phyloP scores from a whole-genome alignment of 2,888 invertebrate species.

The Pterostichus madidus region DNA sequence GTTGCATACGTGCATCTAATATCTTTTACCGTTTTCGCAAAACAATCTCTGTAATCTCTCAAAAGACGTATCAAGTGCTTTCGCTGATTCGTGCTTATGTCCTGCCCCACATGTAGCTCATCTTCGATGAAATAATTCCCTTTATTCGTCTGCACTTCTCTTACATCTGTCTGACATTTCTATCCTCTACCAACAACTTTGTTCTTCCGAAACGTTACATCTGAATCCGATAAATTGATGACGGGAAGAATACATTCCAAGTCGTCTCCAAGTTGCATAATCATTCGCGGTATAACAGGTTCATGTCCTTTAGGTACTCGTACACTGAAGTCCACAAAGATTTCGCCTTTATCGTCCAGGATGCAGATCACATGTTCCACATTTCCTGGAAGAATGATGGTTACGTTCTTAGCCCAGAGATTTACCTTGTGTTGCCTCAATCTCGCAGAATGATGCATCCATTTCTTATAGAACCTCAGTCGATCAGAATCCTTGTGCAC shows the following conservation, averaged over 20 bases:
- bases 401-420: too few species aligned
- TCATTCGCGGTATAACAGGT: constrained; percentile 7
- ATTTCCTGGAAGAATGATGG: constrained; percentile 8
- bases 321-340: constrained; percentile 11
- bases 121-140: neutral
- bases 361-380: neutral
- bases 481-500: too few species aligned
- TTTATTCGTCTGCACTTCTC: too few species aligned
- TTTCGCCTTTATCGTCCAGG: neutral
- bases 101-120: constrained; percentile 1
- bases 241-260: neutral
- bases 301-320: constrained; percentile 9
- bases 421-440: too few species aligned
- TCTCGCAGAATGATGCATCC: neutral
- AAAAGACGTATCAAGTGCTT: neutral
- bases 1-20: too few species aligned
- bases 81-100: neutral
- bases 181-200: too few species aligned
- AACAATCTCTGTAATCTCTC: too few species aligned
- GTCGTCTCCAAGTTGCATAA: neutral
- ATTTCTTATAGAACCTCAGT: too few species aligned
- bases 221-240: too few species aligned
- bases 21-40: constrained; percentile 57
- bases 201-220: too few species aligned
- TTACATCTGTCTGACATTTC: too few species aligned